A percentile compares a stretch with the other conserved stretches of the same genome.
Conservation (phyloP, 2,113 vertebrate species). For the Megaleporinus macrocephalus region DNA sequence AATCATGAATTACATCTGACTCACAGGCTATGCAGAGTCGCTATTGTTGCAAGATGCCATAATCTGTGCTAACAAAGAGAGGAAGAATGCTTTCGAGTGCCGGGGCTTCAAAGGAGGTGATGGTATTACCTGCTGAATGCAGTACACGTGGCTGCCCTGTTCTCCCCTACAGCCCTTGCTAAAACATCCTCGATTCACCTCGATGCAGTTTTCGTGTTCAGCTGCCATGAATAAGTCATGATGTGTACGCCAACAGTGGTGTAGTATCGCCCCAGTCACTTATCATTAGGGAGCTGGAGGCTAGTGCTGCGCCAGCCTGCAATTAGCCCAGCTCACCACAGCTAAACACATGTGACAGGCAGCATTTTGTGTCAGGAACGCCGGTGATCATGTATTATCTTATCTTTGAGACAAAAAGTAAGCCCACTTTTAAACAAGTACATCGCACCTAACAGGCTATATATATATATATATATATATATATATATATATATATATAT, state of each 20-base stretch:
- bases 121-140: neutral
- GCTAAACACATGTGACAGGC: slow-evolving; percentile 26
- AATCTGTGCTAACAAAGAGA: slow-evolving; percentile 11
- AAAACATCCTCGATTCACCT: slow-evolving; percentile 44
- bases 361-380: slow-evolving; percentile 4
- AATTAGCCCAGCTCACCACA: slow-evolving; percentile 66
- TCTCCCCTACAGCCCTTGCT: no score
- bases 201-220: slow-evolving; percentile 67
- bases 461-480: no score
- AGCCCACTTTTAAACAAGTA: slow-evolving; percentile 19
- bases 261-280: slow-evolving; percentile 69
- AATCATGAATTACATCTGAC: slow-evolving; percentile 43
- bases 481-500: no score
- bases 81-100: neutral
- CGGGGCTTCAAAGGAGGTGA: neutral
- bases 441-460: no score
- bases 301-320: slow-evolving; percentile 59
- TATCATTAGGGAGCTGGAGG: slow-evolving; percentile 68
- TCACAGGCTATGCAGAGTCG: slow-evolving; percentile 21
- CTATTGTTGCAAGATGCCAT: slow-evolving; percentile 22
- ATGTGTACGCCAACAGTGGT: slow-evolving; percentile 57
- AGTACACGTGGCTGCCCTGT: neutral
- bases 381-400: slow-evolving; percentile 1
- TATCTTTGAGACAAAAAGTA: slow-evolving; percentile 17
- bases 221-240: slow-evolving; percentile 70